Evolutionary conservation across 2,888 invertebrate genomes (phyloP).

Genomic region (Agrochola circellaris): DNA sequence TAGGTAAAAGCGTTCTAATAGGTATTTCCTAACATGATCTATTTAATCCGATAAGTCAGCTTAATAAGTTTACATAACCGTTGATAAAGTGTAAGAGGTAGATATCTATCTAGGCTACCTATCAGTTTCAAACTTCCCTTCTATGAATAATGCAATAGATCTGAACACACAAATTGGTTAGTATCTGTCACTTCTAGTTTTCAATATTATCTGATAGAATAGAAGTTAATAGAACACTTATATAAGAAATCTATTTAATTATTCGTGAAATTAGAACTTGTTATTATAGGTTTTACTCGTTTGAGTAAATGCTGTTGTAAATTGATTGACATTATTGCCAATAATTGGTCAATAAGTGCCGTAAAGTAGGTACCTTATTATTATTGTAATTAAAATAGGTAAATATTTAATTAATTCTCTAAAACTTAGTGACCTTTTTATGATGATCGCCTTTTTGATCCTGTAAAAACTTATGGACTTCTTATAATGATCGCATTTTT

Average conservation of each 20-base stretch:
- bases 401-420: no score
- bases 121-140: constrained; percentile 29
- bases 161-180: constrained; percentile 44
- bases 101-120: constrained; percentile 1
- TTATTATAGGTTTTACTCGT: constrained; percentile 17
- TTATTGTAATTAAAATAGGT: background rate
- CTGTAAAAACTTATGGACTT: no score
- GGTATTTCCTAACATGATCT: constrained; percentile 17
- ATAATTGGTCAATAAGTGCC: constrained; percentile 6
- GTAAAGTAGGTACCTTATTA: background rate
- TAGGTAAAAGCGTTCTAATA: background rate
- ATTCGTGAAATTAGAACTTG: constrained; percentile 31
- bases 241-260: constrained; percentile 43
- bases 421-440: no score
- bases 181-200: constrained; percentile 49
- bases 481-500: no score
- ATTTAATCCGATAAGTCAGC: constrained; percentile 44
- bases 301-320: constrained; percentile 24
- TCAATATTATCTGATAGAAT: constrained; percentile 25
- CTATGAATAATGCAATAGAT: constrained; percentile 51
- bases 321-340: constrained; percentile 35
- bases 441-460: no score
- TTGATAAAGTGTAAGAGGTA: constrained; percentile 17
- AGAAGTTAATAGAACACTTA: no score
- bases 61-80: constrained; percentile 47